These are phyloP conservation scores for Cheirogaleus major DNA, from an alignment of 2,797 vertebrate species.

Conservation along the genomic window DNA sequence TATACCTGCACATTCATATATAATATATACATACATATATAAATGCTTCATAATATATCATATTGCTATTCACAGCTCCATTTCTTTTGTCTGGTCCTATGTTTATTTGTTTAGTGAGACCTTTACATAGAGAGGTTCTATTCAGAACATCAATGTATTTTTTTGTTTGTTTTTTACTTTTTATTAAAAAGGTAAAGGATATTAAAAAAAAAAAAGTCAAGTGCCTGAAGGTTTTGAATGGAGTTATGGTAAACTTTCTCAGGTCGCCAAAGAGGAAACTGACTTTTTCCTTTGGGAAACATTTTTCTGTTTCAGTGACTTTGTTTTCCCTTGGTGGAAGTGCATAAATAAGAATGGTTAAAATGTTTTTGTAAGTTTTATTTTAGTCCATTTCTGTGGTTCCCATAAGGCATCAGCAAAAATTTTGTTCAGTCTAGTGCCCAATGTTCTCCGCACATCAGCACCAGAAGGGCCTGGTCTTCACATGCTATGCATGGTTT, in stretches of 20 bases:
- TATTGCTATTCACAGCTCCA: constrained; percentile 41
- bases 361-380: neutral
- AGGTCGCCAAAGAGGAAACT: constrained; percentile 50
- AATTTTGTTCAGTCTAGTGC: neutral
- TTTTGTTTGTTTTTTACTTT: constrained; percentile 82
- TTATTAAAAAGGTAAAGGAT: constrained; percentile 82
- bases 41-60: constrained; percentile 76
- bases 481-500: rapidly evolving
- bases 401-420: neutral
- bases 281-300: constrained; percentile 31
- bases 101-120: constrained; percentile 76
- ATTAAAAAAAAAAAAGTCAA: constrained; percentile 72
- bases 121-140: constrained; percentile 78
- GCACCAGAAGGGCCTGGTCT: neutral
- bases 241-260: constrained; percentile 54
- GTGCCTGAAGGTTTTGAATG: constrained; percentile 73
- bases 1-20: constrained; percentile 79
- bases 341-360: neutral
- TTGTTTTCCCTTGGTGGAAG: neutral
- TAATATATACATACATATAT: constrained; percentile 69
- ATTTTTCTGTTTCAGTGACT: constrained; percentile 24
- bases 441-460: neutral
- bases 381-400: neutral
- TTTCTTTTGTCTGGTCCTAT: constrained; percentile 60
- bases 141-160: constrained; percentile 77